phyloP scores from a whole-genome alignment of 2,113 vertebrate species.

The Pleuronectes platessa region DNA sequence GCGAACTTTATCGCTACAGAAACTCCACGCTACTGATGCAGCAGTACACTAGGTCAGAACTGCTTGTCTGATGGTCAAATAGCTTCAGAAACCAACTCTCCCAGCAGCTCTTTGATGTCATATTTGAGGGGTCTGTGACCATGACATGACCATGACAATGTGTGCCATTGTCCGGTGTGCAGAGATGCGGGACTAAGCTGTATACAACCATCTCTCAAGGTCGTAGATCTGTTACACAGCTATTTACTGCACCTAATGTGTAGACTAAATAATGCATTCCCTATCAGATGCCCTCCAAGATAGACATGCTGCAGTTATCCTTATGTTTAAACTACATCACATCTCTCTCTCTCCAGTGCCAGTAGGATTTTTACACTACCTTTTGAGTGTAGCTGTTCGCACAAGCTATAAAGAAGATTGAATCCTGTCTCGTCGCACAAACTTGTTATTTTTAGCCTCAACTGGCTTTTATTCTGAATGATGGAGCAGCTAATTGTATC shows the following conservation, averaged over 20 bases:
- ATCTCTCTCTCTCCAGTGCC: background rate
- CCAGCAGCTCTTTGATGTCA: background rate
- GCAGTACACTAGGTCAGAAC: background rate
- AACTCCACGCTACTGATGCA: background rate
- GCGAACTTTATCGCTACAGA: background rate
- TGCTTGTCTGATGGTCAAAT: background rate
- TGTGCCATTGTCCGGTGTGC: background rate
- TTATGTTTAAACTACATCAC: background rate
- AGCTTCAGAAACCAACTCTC: background rate
- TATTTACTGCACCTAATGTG: background rate
- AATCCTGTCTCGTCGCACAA: background rate
- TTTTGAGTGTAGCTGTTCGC: background rate
- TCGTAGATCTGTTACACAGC: background rate
- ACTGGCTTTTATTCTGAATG: background rate
- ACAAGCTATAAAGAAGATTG: background rate
- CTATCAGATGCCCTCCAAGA: background rate
- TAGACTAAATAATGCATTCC: background rate
- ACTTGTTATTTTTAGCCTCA: background rate
- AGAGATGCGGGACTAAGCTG: background rate
- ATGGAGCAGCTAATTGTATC: background rate
- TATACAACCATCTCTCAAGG: background rate
- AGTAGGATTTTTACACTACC: background rate
- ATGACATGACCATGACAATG: background rate
- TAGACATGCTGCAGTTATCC: background rate
- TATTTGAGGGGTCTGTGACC: background rate